phyloP scores from a whole-genome alignment of 2,888 invertebrate species.

The Dioctria linearis region DNA sequence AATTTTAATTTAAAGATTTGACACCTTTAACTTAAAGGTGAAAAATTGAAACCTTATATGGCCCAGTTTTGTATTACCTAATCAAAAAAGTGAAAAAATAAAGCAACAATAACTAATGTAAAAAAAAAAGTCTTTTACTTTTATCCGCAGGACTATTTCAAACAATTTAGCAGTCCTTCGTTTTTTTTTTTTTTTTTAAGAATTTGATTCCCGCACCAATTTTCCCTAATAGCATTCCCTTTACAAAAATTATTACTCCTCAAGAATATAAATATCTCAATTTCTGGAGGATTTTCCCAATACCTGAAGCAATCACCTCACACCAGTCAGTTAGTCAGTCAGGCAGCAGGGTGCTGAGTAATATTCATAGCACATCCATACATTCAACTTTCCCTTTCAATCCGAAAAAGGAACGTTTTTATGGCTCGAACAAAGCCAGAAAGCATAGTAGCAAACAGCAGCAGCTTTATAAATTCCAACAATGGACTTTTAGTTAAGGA shows the following conservation, averaged over 20 bases:
- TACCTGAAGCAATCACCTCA: slow-evolving; percentile 17
- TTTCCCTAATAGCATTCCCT: slow-evolving; percentile 15
- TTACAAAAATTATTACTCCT: slow-evolving; percentile 11
- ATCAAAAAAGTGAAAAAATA: no score
- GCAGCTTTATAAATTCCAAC: slow-evolving; percentile 41
- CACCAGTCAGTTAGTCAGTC: no score
- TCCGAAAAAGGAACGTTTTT: slow-evolving; percentile 18
- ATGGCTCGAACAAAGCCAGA: slow-evolving; percentile 35
- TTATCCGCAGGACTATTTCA: no score
- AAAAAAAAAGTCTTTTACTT: no score
- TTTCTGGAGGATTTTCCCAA: slow-evolving; percentile 25
- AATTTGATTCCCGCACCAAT: slow-evolving; percentile 6
- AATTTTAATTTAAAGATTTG: no score
- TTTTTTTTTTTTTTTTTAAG: no score
- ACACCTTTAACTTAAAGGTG: no score
- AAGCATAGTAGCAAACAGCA: not conserved
- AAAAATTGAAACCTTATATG: no score
- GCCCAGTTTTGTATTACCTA: no score
- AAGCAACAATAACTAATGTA: no score
- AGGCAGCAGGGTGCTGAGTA: not conserved
- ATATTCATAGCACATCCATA: slow-evolving; percentile 45
- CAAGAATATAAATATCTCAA: slow-evolving; percentile 43
- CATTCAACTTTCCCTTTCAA: slow-evolving; percentile 8
- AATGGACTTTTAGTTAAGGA: slow-evolving; percentile 38
- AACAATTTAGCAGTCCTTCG: no score